Percentiles rank a stretch among this genome's conserved stretches.
Evolutionary conservation across 2,888 invertebrate genomes (phyloP).

Genomic region (Salticus scenicus): DNA sequence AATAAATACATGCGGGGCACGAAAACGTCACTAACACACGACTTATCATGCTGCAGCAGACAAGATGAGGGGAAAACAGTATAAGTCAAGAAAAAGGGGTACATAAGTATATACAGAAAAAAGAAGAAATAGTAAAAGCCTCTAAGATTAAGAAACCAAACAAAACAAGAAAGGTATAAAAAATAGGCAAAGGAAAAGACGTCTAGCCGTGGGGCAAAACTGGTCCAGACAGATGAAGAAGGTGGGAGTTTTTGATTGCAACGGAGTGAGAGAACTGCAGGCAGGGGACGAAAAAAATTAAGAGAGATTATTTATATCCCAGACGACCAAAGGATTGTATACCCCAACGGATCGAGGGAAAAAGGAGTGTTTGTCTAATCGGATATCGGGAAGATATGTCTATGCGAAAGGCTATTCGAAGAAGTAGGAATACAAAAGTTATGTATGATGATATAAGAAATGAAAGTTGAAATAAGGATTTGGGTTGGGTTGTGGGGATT

Average conservation of each 20-base stretch:
- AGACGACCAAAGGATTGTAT: slow-evolving; percentile 44
- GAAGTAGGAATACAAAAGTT: not conserved
- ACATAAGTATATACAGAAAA: not conserved
- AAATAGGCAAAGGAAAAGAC: slow-evolving; percentile 16
- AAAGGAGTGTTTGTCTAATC: slow-evolving; percentile 8
- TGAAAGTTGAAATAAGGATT: no score
- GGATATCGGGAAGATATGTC: not conserved
- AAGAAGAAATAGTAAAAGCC: not conserved
- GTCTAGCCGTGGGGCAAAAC: slow-evolving; percentile 59
- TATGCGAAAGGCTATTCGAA: not conserved
- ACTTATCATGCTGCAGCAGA: slow-evolving; percentile 59
- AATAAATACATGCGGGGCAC: slow-evolving; percentile 36
- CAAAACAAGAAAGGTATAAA: not conserved
- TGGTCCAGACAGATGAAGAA: slow-evolving; percentile 51
- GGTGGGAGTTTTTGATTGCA: slow-evolving; percentile 35
- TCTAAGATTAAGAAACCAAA: slow-evolving; percentile 17
- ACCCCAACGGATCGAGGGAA: not conserved
- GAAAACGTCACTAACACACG: slow-evolving; percentile 34
- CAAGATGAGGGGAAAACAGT: not conserved
- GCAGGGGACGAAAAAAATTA: slow-evolving; percentile 31
- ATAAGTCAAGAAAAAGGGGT: not conserved
- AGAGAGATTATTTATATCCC: slow-evolving; percentile 18
- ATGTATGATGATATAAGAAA: no score
- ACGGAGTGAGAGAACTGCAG: slow-evolving; percentile 15
- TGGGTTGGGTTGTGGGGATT: no score